Conservation (phyloP, 2,797 vertebrate species). For the Poecilia picta region DNA sequence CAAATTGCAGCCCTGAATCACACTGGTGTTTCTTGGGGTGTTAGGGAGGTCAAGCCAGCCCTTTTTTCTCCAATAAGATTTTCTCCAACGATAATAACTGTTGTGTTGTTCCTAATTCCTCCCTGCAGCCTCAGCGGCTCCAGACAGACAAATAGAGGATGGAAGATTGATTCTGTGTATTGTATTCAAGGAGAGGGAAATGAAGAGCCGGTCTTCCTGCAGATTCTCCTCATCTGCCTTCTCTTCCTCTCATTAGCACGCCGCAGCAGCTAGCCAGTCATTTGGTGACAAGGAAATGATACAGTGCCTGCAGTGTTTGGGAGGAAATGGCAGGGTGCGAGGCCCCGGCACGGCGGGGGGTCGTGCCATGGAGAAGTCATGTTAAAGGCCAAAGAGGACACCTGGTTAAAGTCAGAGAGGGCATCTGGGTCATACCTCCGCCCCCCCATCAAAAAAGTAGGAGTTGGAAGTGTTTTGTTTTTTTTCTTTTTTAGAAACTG, state of each 20-base stretch:
- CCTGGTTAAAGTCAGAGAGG: constrained; percentile 74
- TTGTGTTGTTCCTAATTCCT: constrained; percentile 93
- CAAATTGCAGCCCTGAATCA: constrained; percentile 51
- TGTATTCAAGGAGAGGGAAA: constrained; percentile 60
- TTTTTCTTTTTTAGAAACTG: background rate
- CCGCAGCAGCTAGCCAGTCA: constrained; percentile 90
- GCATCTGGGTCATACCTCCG: constrained; percentile 66
- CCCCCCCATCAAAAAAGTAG: constrained; percentile 19
- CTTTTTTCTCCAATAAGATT: constrained; percentile 62
- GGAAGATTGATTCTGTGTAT: constrained; percentile 86
- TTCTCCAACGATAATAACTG: constrained; percentile 90
- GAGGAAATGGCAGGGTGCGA: constrained; percentile 96
- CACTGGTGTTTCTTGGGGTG: constrained; percentile 21
- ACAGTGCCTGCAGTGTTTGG: constrained; percentile 89
- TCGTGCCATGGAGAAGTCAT: constrained; percentile 90
- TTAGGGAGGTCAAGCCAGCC: constrained; percentile 40
- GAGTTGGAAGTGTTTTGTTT: too few species aligned
- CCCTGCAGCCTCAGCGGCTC: constrained; percentile 91
- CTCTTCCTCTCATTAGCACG: constrained; percentile 91
- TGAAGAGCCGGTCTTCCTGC: constrained; percentile 79
- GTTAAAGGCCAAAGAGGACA: constrained; percentile 83
- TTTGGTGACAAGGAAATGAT: constrained; percentile 99
- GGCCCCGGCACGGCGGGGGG: constrained; percentile 85
- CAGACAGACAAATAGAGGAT: constrained; percentile 83
- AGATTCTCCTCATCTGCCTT: constrained; percentile 89